Evolutionary conservation across 2,888 invertebrate genomes (phyloP).

Genomic region (Escarpia spicata): DNA sequence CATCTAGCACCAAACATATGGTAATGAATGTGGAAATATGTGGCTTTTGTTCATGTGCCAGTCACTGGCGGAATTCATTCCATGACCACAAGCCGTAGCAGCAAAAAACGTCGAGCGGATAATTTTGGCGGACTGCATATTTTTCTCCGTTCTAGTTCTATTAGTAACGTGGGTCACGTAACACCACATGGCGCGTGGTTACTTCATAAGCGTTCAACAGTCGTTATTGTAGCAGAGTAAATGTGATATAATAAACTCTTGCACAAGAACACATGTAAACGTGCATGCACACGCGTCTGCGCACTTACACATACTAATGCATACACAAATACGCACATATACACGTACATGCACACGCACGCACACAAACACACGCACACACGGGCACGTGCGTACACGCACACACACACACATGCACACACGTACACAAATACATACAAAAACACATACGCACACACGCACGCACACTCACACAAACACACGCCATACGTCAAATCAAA

Average conservation of each 20-base stretch:
- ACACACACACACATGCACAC: background rate
- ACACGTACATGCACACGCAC: background rate
- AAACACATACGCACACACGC: no score
- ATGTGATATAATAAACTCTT: background rate
- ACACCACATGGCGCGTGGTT: background rate
- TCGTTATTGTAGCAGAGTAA: background rate
- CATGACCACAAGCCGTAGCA: background rate
- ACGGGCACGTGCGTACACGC: background rate
- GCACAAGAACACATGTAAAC: background rate
- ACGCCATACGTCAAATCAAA: no score
- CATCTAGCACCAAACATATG: background rate
- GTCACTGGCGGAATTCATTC: background rate
- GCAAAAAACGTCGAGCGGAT: background rate
- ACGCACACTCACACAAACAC: no score
- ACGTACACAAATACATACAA: background rate
- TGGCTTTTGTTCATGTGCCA: background rate
- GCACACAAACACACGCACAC: background rate
- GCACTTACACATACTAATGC: background rate
- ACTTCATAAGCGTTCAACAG: background rate
- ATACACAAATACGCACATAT: background rate
- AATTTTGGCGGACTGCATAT: conserved; percentile 9
- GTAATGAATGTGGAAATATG: background rate
- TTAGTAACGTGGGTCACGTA: background rate
- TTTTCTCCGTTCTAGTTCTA: background rate
- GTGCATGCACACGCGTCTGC: background rate